Evolutionary conservation across 92 coral and sea anemone species (phyloP).

Genomic region (Pocillopora grandis): DNA sequence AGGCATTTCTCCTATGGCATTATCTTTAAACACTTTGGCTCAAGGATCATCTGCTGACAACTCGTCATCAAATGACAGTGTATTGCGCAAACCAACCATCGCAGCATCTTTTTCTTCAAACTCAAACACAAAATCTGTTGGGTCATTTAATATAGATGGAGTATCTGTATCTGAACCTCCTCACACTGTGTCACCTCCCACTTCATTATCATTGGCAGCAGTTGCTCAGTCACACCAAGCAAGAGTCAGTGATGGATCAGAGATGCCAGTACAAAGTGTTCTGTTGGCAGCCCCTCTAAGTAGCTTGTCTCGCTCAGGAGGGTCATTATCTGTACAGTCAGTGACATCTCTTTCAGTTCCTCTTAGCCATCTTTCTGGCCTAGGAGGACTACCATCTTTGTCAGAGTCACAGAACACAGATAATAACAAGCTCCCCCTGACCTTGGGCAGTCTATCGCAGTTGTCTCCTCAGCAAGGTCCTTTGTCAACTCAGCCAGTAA

Average conservation of each 20-base stretch:
- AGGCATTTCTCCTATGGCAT: background rate
- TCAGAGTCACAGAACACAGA: background rate
- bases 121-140: background rate
- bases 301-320: slow-evolving; percentile 10
- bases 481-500: no score
- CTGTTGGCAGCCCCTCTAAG: slow-evolving; percentile 29
- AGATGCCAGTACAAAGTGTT: background rate
- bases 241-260: background rate
- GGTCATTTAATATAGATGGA: background rate
- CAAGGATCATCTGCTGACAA: background rate
- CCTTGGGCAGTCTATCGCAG: no score
- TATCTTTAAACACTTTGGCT: background rate
- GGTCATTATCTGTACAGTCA: background rate
- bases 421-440: no score
- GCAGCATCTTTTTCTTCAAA: background rate
- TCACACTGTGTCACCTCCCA: background rate
- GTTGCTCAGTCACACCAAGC: background rate
- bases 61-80: background rate
- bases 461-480: background rate
- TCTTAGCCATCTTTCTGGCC: slow-evolving; percentile 8
- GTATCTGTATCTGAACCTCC: background rate
- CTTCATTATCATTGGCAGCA: background rate
- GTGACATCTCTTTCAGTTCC: slow-evolving; percentile 23
- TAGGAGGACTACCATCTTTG: background rate
- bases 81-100: background rate